Evolutionary conservation across 2,113 vertebrate genomes (phyloP), one percentile per base, ranked within the genome.

Genomic region (Lophochroa leadbeateri): DNA sequence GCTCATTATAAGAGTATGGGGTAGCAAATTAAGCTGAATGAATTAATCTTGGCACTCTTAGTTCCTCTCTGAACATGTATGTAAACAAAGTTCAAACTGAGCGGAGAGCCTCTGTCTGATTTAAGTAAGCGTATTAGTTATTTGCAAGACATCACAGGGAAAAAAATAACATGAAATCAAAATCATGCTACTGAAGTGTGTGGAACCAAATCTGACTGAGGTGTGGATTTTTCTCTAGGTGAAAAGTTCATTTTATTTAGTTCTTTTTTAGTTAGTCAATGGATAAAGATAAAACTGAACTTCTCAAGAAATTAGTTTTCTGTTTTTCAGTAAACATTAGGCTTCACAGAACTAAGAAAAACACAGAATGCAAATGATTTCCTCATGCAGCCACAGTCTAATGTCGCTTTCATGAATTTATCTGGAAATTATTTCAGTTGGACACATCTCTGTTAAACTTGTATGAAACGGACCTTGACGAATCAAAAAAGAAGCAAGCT

Each of bases 1-100:
- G 24, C 55, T 82, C 67, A 43, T 92, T 81, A 33, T 43, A 65
- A 31, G 49, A 63, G 18, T 92, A 69, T 60, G 68, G 78, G 80
- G 86, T 44, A 95, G 82, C 65, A 95, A 94, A 95, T 97, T 94
- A 97, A 94, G 85, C 27, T 52, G 60, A 95, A 95, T 68, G 25
- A 94, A 95, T 97, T 93, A 77, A 87, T 95, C 58, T 90, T 93
- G 82, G 77, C 85, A 86, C 63, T 93, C 84, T 90, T 86, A 90
- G 80, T 94, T 96, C 79, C 71, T 93, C 29, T 90, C 46, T 64
- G 72, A 84, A 55, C 29, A 17, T 39, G 17, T 29, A 65, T 70
- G 39, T 55, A 83, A 94, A 90, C 43, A 88, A 91, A 91, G 68
- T 85, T 93, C 82, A 87, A 80, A 93, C 92, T 87, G 74, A 90